These are phyloP conservation scores for Brachypalpus laphriformis DNA, from an alignment of 2,888 invertebrate species.

Conservation along the genomic window DNA sequence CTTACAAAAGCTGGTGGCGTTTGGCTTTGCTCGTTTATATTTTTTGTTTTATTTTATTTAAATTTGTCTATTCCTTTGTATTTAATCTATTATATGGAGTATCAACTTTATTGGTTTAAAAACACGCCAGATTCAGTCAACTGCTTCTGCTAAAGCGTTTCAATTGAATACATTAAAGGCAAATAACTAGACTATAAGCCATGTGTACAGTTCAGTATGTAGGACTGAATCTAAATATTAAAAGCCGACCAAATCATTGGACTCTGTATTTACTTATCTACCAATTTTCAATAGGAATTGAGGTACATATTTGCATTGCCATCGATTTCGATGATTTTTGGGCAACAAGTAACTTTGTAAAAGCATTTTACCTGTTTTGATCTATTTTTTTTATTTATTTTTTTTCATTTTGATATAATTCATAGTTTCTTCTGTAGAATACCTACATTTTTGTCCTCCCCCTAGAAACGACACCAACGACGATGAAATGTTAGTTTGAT, in stretches of 20 bases:
- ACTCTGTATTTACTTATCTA: not conserved
- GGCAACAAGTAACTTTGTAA: not conserved
- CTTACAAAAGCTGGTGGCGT: not conserved
- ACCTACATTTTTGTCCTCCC: not conserved
- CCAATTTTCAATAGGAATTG: not conserved
- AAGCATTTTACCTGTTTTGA: not conserved
- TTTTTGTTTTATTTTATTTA: not conserved
- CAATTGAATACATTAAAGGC: not conserved
- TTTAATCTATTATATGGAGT: not conserved
- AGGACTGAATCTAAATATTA: not conserved
- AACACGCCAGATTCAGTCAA: not conserved
- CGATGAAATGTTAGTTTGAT: conserved; percentile 64
- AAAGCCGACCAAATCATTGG: not conserved
- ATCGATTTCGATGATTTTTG: not conserved
- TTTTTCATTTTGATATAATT: not conserved
- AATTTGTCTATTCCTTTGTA: not conserved
- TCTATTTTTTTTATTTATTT: not conserved
- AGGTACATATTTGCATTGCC: not conserved
- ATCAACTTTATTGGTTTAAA: not conserved
- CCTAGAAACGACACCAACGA: conserved; percentile 32
- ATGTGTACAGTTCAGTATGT: not conserved
- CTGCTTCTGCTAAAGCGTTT: not conserved
- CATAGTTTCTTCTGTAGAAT: not conserved
- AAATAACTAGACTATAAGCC: not conserved
- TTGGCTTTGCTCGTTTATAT: not conserved